These are phyloP conservation scores for Buceros bicornis DNA, from an alignment of 2,797 vertebrate genomes.

Conservation along the genomic window DNA sequence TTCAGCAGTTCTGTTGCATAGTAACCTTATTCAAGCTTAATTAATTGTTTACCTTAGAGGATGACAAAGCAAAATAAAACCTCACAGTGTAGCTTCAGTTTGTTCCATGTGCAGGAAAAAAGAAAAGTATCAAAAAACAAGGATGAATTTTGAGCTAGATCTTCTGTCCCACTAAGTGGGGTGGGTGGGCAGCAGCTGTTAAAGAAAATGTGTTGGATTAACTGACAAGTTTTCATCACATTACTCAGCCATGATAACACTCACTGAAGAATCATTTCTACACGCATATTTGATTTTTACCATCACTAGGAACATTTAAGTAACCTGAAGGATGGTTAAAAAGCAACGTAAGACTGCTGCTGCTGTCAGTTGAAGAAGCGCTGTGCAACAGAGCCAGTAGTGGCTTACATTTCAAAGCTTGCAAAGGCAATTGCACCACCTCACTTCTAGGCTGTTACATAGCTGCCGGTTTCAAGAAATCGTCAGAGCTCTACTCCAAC, in stretches of 20 bases:
- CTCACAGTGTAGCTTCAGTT: neutral
- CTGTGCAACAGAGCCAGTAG: neutral
- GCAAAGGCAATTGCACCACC: neutral
- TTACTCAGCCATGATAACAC: neutral
- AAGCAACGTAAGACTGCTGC: neutral
- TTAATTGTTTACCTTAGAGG: neutral
- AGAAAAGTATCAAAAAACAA: neutral
- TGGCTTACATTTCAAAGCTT: neutral
- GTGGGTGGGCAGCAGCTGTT: neutral
- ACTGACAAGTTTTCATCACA: neutral
- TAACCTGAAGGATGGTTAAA: neutral
- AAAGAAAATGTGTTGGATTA: neutral
- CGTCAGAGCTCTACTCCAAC: neutral
- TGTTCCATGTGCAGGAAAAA: neutral
- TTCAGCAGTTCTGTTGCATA: fast-evolving
- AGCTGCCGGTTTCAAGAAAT: neutral
- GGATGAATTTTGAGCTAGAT: neutral
- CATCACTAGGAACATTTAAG: neutral
- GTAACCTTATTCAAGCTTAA: neutral
- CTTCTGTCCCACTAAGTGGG: neutral
- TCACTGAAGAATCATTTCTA: neutral
- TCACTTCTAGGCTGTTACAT: neutral
- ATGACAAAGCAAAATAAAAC: neutral
- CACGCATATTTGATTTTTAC: neutral
- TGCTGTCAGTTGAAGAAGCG: neutral